A percentile compares a stretch with the other conserved stretches of the same genome.
phyloP scores from a whole-genome alignment of 2,797 vertebrate species.

The Scyliorhinus canicula region DNA sequence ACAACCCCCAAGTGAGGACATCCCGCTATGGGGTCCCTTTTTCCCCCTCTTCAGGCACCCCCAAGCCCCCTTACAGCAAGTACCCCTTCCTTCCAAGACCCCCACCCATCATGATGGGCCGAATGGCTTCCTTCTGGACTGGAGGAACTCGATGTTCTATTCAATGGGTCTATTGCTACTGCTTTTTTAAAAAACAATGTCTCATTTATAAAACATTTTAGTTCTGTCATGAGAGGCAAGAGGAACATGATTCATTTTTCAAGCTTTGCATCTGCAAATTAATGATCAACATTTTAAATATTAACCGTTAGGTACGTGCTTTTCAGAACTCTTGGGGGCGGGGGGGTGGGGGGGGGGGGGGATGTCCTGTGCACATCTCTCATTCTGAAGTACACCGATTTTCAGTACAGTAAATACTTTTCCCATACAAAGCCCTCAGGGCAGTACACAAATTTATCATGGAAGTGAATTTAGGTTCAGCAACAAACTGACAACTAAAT shows the following conservation, averaged over 20 bases:
- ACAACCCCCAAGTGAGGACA: too few species aligned
- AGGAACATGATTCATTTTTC: background rate
- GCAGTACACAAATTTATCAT: background rate
- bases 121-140: too few species aligned
- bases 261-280: background rate
- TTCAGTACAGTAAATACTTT: background rate
- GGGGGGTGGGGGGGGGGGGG: too few species aligned
- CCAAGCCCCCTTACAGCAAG: too few species aligned
- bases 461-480: background rate
- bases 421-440: background rate
- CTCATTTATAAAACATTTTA: background rate
- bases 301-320: background rate
- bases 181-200: background rate
- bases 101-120: too few species aligned
- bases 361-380: conserved; percentile 19
- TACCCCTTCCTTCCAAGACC: too few species aligned
- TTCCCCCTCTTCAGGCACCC: too few species aligned
- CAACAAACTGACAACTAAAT: background rate
- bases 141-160: too few species aligned
- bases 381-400: conserved; percentile 19
- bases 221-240: background rate
- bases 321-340: background rate
- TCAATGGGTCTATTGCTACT: background rate
- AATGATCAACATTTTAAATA: background rate
- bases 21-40: too few species aligned